A percentile compares a stretch with the other conserved stretches of the same genome.
Evolutionary conservation across 2,113 vertebrate genomes (phyloP).

Genomic region (Macheiramphus alcinus): DNA sequence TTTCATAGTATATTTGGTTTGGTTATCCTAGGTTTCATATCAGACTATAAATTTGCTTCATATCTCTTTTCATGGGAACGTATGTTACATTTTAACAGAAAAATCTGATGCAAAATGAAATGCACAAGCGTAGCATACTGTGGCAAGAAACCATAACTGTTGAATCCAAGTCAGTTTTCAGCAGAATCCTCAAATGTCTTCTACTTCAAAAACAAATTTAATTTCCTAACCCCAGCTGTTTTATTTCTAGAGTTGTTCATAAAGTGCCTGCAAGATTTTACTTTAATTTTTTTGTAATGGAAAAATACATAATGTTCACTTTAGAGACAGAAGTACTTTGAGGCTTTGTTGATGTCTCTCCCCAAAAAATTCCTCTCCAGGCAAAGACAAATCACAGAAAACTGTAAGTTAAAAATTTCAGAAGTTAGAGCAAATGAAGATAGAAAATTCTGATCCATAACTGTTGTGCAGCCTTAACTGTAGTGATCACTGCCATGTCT

Average conservation of each 20-base stretch:
- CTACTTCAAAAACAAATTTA: background rate
- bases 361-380: background rate
- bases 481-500: background rate
- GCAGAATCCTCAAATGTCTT: background rate
- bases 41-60: background rate
- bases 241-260: background rate
- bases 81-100: background rate
- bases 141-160: background rate
- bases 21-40: background rate
- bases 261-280: background rate
- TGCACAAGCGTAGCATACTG: background rate
- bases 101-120: background rate
- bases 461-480: background rate
- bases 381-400: background rate
- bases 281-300: background rate
- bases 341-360: background rate
- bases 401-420: background rate
- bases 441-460: background rate
- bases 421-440: background rate
- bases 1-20: background rate
- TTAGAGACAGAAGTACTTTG: background rate
- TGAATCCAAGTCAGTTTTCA: background rate
- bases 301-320: background rate
- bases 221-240: background rate
- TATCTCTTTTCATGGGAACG: background rate